These are phyloP conservation scores for Brachirus orientalis DNA, from an alignment of 2,113 vertebrate species.

Conservation along the genomic window DNA sequence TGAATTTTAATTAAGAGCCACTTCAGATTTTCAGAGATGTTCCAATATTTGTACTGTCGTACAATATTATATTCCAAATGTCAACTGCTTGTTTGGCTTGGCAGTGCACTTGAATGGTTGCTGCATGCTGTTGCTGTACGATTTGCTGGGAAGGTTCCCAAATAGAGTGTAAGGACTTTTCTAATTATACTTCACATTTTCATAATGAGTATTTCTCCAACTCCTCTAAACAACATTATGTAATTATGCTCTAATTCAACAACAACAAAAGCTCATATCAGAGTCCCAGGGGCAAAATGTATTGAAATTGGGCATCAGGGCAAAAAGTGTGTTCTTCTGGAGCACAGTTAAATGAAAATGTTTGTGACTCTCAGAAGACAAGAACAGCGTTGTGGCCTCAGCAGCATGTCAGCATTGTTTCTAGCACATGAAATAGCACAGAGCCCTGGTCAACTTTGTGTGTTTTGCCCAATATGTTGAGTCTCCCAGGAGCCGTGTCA, in stretches of 20 bases:
- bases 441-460: conserved; percentile 22
- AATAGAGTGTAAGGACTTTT: conserved; percentile 32
- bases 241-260: conserved; percentile 19
- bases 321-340: conserved; percentile 15
- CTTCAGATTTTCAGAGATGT: neutral
- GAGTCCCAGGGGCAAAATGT: neutral
- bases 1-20: no score
- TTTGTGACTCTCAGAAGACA: conserved; percentile 21
- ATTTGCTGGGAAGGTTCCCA: conserved; percentile 28
- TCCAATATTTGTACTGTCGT: conserved; percentile 10
- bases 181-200: conserved; percentile 30
- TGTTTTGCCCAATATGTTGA: no score
- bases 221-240: neutral
- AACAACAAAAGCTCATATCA: conserved; percentile 7
- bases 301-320: conserved; percentile 6
- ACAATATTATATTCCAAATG: conserved; percentile 2
- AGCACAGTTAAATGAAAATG: conserved; percentile 8
- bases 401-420: conserved; percentile 53
- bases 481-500: conserved; percentile 64
- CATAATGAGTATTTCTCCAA: conserved; percentile 14
- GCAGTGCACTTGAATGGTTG: neutral
- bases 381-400: conserved; percentile 12
- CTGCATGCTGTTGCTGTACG: conserved; percentile 24
- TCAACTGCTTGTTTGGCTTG: conserved; percentile 8
- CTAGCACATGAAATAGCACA: conserved; percentile 36